Conservation (phyloP, 2,797 vertebrate species). For the Lepilemur ruficaudatus region DNA sequence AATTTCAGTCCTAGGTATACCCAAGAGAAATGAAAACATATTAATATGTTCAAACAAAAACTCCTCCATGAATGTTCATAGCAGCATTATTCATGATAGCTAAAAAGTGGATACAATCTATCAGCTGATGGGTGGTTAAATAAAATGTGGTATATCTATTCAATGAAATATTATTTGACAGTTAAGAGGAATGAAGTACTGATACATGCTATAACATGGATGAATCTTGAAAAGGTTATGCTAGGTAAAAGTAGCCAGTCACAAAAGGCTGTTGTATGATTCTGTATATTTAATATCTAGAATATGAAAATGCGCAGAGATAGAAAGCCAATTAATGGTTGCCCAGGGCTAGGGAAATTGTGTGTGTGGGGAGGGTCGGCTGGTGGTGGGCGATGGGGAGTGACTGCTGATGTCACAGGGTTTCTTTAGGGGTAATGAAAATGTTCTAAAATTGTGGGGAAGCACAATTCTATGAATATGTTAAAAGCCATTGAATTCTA, state of each 20-base stretch:
- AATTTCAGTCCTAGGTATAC: conserved; percentile 14
- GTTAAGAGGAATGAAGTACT: conserved; percentile 27
- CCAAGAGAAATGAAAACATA: conserved; percentile 36
- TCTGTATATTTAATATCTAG: neutral
- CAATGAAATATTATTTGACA: neutral
- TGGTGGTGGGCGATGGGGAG: neutral
- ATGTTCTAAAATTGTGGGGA: neutral
- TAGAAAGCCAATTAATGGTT: neutral
- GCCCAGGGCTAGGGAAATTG: neutral
- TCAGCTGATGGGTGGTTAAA: neutral
- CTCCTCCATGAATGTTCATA: neutral
- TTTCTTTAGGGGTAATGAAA: conserved; percentile 12
- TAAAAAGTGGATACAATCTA: neutral
- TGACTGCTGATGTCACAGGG: neutral
- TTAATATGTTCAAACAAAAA: conserved; percentile 12
- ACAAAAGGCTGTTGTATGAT: neutral
- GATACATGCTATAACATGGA: neutral
- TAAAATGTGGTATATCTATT: neutral
- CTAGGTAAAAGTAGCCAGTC: neutral
- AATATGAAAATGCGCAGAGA: neutral
- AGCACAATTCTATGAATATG: conserved; percentile 17
- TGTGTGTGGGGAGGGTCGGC: neutral
- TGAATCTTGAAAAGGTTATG: neutral
- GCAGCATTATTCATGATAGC: conserved; percentile 3
- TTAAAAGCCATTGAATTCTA: neutral